Base-by-base conservation (phyloP, 2,113 vertebrate genomes). In the Melierax canorus region DNA sequence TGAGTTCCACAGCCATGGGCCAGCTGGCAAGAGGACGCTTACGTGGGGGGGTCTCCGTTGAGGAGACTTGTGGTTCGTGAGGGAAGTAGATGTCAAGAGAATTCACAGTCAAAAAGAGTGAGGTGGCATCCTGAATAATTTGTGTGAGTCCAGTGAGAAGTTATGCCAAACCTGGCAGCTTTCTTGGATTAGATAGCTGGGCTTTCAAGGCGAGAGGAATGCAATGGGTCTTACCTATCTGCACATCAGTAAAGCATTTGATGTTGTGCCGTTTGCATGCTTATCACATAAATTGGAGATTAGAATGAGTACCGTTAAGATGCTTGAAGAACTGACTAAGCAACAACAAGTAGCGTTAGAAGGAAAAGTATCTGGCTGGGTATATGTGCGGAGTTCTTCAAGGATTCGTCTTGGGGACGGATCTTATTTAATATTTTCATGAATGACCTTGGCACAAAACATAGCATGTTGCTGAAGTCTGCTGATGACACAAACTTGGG, bases 401-500 rank as follows among this genome's bases (percentile, higher is more conserved):
- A 92, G 43, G 84, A 68, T 82, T 97, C 22, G 3, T 92, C 77
- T 64, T 58, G 91, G 53, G 90, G 90, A 76, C 4, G 27, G 74
- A 87, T 94, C 69, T 95, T 38, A 79, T 88, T 96, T 91, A 95
- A 79, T 88, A 87, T 79, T 94, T 91, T 90, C 66, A 68, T 91
- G 87, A 97, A 91, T 91, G 92, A 94, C 87, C 81, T 96, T 95
- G 95, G 89, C 86, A 95, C 63, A 94, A 66, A 94, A 80, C 20
- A 7, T 6, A 80, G 76, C 50, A 11, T 34, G 79, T 88, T 85
- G 69, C 93, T 92, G 87, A 56, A 95, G 86, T 51, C 56, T 94
- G 91, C 84, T 93, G 94, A 91, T 97, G 94, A 95, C 93, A 96
- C 90, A 95, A 51, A 84, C 77, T 38, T 96, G 96, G 90, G 93